Evolutionary conservation across 2,888 invertebrate genomes (phyloP).

Genomic region (Ophion ventricosus): DNA sequence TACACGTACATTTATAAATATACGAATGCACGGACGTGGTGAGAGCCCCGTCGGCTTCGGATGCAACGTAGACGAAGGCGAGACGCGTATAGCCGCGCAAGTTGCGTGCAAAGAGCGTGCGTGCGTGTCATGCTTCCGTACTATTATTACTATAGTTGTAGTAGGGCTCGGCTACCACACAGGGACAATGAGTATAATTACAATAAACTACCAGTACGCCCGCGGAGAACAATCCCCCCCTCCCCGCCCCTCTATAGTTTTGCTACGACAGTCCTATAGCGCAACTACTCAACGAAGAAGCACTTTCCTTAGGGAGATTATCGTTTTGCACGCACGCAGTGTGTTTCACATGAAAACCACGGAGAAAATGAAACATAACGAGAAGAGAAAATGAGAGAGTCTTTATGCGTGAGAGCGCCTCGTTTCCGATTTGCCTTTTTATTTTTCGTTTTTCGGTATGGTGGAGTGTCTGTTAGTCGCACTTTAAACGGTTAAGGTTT

Average conservation of each 20-base stretch:
- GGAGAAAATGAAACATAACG: slow-evolving; percentile 40
- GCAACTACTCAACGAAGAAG: slow-evolving; percentile 52
- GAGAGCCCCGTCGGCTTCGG: slow-evolving; percentile 46
- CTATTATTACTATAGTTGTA: slow-evolving; percentile 54
- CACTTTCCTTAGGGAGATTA: slow-evolving; percentile 41
- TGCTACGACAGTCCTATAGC: slow-evolving; percentile 16
- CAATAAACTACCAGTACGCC: slow-evolving; percentile 72
- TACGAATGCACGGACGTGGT: slow-evolving; percentile 33
- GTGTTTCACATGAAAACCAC: slow-evolving; percentile 20
- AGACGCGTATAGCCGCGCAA: slow-evolving; percentile 55
- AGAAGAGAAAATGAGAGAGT: slow-evolving; percentile 9
- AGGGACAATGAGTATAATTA: slow-evolving; percentile 78
- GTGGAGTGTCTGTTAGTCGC: not conserved
- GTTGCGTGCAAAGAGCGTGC: slow-evolving; percentile 70
- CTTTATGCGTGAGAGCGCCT: slow-evolving; percentile 1
- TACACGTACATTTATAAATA: slow-evolving; percentile 28
- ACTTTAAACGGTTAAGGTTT: not conserved
- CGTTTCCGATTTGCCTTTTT: slow-evolving; percentile 7
- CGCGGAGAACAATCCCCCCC: slow-evolving; percentile 70
- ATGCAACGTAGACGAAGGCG: slow-evolving; percentile 51
- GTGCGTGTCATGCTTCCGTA: slow-evolving; percentile 70
- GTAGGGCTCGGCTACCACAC: slow-evolving; percentile 66
- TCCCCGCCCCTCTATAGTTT: slow-evolving; percentile 57
- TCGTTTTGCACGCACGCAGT: slow-evolving; percentile 43
- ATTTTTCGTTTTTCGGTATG: not conserved